Evolutionary conservation across 2,888 invertebrate species (phyloP).

Genomic region (Macrosoma leucophasiata): DNA sequence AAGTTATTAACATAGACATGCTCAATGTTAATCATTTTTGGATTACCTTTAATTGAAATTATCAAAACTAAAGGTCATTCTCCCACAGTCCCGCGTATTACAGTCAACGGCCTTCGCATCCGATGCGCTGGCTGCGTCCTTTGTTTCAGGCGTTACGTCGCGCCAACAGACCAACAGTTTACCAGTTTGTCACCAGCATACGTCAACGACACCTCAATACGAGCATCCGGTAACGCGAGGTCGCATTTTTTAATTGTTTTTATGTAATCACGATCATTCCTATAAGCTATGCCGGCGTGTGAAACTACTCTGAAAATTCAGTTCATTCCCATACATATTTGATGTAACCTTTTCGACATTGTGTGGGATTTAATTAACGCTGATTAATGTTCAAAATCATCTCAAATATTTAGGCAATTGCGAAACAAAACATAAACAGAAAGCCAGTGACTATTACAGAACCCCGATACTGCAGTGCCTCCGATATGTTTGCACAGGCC

Average conservation of each 20-base stretch:
- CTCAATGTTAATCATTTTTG: too few relatives aligned
- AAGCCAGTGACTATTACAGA: too few relatives aligned
- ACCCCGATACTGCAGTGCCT: too few relatives aligned
- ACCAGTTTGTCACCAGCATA: constrained; percentile 32
- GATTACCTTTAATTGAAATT: too few relatives aligned
- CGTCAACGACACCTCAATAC: constrained; percentile 54
- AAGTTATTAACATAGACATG: too few relatives aligned
- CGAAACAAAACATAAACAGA: too few relatives aligned
- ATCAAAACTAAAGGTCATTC: constrained; percentile 56
- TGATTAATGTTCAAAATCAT: constrained; percentile 9
- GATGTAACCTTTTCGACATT: too few relatives aligned
- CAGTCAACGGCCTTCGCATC: constrained; percentile 65
- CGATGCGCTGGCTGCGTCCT: constrained; percentile 60
- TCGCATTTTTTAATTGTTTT: constrained; percentile 62
- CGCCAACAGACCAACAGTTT: constrained; percentile 8
- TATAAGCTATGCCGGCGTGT: constrained; percentile 48
- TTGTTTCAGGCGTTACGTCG: constrained; percentile 53
- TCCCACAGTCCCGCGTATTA: constrained; percentile 42
- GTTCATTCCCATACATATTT: too few relatives aligned
- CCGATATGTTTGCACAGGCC: too few relatives aligned
- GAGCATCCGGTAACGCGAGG: constrained; percentile 60
- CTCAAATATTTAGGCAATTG: too few relatives aligned
- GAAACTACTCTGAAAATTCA: constrained; percentile 44
- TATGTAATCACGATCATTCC: constrained; percentile 61
- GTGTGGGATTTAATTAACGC: constrained; percentile 8